Evolutionary conservation across 2,113 vertebrate species (phyloP).

Genomic region (Heptranchias perlo): DNA sequence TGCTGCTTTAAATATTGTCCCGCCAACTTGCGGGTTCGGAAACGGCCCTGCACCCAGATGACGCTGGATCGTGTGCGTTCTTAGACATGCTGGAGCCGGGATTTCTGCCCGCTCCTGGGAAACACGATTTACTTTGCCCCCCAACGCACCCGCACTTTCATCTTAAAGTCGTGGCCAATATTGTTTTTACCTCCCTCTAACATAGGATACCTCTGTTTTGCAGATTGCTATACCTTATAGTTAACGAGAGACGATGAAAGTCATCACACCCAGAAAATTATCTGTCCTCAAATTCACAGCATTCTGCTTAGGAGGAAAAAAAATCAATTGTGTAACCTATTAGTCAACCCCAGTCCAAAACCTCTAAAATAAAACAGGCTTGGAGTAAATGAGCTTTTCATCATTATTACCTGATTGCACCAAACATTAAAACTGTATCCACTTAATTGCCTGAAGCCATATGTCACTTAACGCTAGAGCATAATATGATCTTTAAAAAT

Average conservation of each 20-base stretch:
- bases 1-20: no score
- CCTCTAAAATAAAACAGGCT: neutral
- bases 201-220: neutral
- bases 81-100: no score
- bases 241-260: neutral
- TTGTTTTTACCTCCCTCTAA: neutral
- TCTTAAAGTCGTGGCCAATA: no score
- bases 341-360: neutral
- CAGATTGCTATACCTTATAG: neutral
- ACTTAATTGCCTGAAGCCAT: neutral
- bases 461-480: neutral
- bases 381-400: neutral
- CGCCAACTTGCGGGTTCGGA: no score
- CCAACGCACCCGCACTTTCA: no score
- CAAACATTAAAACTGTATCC: neutral
- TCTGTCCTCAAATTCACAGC: neutral
- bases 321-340: neutral
- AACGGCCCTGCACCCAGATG: no score
- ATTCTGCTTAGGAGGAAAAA: neutral
- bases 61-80: no score
- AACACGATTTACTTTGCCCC: no score
- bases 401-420: constrained; percentile 2
- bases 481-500: constrained; percentile 1
- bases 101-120: no score
- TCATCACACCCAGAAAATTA: neutral